phyloP scores from a whole-genome alignment of 2,797 vertebrate genomes.

The Caiman crocodilus region DNA sequence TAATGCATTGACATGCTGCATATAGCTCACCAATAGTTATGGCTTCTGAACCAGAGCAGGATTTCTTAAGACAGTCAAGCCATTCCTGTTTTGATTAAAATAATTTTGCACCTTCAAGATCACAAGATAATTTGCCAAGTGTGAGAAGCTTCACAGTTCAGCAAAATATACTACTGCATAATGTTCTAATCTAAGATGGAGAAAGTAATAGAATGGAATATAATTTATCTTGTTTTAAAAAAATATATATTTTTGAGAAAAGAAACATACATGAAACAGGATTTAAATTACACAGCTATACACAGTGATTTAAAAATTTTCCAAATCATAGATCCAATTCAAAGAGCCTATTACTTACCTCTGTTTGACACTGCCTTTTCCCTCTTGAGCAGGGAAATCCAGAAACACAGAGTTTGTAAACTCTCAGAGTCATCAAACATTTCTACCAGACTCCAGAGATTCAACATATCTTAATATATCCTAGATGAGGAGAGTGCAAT shows the following conservation, averaged over 20 bases:
- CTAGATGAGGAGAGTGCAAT: not conserved
- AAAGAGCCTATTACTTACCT: not conserved
- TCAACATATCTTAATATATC: not conserved
- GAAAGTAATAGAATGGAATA: conserved; percentile 20
- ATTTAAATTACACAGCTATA: not conserved
- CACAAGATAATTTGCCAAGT: conserved; percentile 23
- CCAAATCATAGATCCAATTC: not conserved
- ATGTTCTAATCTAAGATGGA: not conserved
- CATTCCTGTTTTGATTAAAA: conserved; percentile 58
- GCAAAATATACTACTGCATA: conserved; percentile 1
- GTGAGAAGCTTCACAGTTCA: conserved; percentile 8
- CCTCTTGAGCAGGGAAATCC: not conserved
- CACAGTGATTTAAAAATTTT: not conserved
- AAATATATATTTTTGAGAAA: not conserved
- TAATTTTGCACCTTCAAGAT: conserved; percentile 51
- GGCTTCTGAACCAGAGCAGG: conserved; percentile 5
- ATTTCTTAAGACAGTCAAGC: not conserved
- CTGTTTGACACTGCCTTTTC: not conserved
- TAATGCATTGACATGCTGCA: not conserved
- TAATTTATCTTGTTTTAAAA: not conserved
- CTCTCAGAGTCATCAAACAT: not conserved
- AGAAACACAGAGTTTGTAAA: not conserved
- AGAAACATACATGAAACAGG: not conserved
- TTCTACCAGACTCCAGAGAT: not conserved
- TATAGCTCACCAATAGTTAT: conserved; percentile 1